Evolutionary conservation across 2,113 vertebrate species (phyloP).

Genomic region (Rhea pennata): DNA sequence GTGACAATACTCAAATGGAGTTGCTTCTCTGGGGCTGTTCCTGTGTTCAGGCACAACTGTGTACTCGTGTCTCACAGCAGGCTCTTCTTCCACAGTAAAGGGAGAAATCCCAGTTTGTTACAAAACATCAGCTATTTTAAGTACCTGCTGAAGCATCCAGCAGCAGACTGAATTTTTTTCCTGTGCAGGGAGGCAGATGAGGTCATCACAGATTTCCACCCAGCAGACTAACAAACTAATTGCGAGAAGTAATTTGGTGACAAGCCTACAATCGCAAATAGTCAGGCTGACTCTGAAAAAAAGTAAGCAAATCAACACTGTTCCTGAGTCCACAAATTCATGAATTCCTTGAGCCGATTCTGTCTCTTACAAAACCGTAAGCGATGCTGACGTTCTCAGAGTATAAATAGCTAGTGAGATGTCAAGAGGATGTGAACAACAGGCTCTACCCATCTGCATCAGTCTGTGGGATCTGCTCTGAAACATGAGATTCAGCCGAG

Average conservation of each 20-base stretch:
- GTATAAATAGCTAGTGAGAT: neutral
- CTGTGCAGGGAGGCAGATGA: neutral
- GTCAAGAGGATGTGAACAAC: neutral
- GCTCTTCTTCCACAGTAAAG: neutral
- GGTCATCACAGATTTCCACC: neutral
- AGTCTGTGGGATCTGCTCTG: neutral
- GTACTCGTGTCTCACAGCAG: neutral
- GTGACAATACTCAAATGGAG: neutral
- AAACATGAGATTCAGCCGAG: neutral
- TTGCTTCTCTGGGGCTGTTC: neutral
- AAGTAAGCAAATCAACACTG: neutral
- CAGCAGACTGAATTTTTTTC: neutral
- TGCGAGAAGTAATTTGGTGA: neutral
- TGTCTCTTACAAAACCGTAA: neutral
- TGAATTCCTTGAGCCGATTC: neutral
- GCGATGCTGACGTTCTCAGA: neutral
- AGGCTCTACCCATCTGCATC: neutral
- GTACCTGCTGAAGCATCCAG: conserved; percentile 36
- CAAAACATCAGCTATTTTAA: conserved; percentile 49
- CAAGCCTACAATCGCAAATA: neutral
- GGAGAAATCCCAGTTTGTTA: conserved; percentile 31
- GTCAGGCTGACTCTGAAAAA: neutral
- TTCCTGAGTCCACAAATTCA: conserved; percentile 31
- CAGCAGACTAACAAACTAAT: neutral
- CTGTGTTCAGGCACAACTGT: neutral